Base-by-base conservation (phyloP, 1,140 invertebrate genomes). In the Psix sp. region DNA sequence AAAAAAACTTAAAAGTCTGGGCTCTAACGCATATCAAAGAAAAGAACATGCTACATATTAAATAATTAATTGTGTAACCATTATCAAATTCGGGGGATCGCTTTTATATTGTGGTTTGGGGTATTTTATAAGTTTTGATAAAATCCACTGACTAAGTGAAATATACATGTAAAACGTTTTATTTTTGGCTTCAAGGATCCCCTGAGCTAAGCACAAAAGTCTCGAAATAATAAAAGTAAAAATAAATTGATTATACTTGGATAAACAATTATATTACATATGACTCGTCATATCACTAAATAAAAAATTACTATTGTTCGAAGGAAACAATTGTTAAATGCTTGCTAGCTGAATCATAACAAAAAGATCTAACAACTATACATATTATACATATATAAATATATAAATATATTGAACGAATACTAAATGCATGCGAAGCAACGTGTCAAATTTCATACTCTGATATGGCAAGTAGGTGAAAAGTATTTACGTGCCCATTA, bases 91-190 rank as follows among this genome's bases (percentile, higher is more conserved):
- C 82, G 78, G 82, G 78, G 77, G 77, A 78, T 67, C 62, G n/a
- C 66, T 77, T 57, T 76, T 40, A 60, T 60, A 76, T 59, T 59
- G 77, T 82, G 80, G 79, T 85, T 84, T 84, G 84, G 82, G 80
- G 77, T 85, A 85, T 85, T 87, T 86, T 86, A 86, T 85, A 86
- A 82, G 80, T 83, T 85, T 85, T 85, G 81, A 85, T 85, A 85
- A 83, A 81, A 78, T 74, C 71, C 76, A 65, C 79, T 82, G 79
- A 80, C 81, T 83, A 84, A 74, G 77, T 82, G 78, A 83, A 80
- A 76, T 79, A 77, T 78, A 80, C 70, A 48, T 66, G 76, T 79
- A 75, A 77, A 68, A 71, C 56, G 76, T 77, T 77, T 49, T 77
- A 67, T 76, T 79, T 82, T 46, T 49, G 76, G 70, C 79, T 82